phyloP scores from a whole-genome alignment of 2,888 invertebrate species.

The Diaprepes abbreviatus region DNA sequence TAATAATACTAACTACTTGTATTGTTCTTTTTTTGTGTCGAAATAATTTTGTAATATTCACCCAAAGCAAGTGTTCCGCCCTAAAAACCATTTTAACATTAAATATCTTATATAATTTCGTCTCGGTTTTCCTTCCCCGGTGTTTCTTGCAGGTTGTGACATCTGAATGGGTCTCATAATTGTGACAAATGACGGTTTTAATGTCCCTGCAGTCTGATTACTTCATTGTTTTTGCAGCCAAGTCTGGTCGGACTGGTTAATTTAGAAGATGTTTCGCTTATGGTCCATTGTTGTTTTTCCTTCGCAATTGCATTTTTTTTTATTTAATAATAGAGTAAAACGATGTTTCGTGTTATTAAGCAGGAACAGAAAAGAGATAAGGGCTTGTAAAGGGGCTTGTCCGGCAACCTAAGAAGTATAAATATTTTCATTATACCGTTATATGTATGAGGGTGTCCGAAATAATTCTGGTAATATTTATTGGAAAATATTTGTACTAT shows the following conservation, averaged over 20 bases:
- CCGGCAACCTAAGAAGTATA: no score
- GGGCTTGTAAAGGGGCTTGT: no score
- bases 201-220: slow-evolving; percentile 58
- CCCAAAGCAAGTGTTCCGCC: not conserved
- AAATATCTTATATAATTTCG: not conserved
- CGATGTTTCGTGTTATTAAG: slow-evolving; percentile 13
- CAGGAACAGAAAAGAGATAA: no score
- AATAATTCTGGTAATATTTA: no score
- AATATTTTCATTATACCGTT: no score
- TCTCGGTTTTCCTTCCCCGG: slow-evolving; percentile 21
- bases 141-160: slow-evolving; percentile 55
- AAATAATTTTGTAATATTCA: no score
- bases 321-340: slow-evolving; percentile 14
- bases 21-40: no score
- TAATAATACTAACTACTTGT: no score
- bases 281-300: slow-evolving; percentile 41
- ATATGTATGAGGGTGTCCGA: no score
- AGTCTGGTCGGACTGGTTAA: slow-evolving; percentile 43
- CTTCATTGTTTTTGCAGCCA: slow-evolving; percentile 56
- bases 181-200: slow-evolving; percentile 60
- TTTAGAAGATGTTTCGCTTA: slow-evolving; percentile 45
- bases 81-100: not conserved
- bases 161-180: slow-evolving; percentile 58
- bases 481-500: no score
- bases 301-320: slow-evolving; percentile 30